Evolutionary conservation across 1,140 invertebrate genomes (phyloP).

Genomic region (Antheraea pernyi): DNA sequence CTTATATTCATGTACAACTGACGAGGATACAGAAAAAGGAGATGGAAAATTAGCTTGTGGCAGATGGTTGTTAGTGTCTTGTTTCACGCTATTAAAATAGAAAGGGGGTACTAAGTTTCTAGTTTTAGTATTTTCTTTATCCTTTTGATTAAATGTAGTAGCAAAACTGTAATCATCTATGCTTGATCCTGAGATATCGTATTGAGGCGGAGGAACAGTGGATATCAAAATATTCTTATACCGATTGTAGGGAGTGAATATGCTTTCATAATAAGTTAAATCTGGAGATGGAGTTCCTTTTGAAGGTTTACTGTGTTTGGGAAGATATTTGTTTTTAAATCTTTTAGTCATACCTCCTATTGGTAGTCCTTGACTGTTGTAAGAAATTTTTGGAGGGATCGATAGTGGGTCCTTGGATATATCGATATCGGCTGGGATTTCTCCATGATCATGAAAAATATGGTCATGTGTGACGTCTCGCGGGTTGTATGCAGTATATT

Average conservation of each 20-base stretch:
- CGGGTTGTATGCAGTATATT: constrained; percentile 70
- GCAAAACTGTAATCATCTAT: constrained; percentile 47
- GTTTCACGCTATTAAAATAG: constrained; percentile 38
- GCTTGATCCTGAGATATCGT: constrained; percentile 38
- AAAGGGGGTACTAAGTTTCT: constrained; percentile 37
- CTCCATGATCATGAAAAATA: constrained; percentile 74
- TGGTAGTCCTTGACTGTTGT: constrained; percentile 59
- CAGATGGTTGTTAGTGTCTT: constrained; percentile 34
- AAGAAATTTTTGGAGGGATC: constrained; percentile 59
- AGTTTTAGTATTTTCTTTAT: constrained; percentile 38
- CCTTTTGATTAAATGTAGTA: constrained; percentile 49
- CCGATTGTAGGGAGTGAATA: constrained; percentile 43
- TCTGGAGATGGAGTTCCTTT: constrained; percentile 42
- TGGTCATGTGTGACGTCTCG: constrained; percentile 74
- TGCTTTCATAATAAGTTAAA: constrained; percentile 68
- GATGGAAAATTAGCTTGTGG: constrained; percentile 43
- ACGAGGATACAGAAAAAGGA: constrained; percentile 59
- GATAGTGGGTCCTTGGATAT: constrained; percentile 52
- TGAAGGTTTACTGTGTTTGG: constrained; percentile 40
- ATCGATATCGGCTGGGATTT: constrained; percentile 59
- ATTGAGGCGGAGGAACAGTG: constrained; percentile 29
- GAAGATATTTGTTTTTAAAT: constrained; percentile 44
- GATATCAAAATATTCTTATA: constrained; percentile 42
- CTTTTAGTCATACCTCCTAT: constrained; percentile 37
- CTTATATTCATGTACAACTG: constrained; percentile 64